Base-by-base conservation (phyloP, 2,113 vertebrate species). In the Brienomyrus brachyistius region DNA sequence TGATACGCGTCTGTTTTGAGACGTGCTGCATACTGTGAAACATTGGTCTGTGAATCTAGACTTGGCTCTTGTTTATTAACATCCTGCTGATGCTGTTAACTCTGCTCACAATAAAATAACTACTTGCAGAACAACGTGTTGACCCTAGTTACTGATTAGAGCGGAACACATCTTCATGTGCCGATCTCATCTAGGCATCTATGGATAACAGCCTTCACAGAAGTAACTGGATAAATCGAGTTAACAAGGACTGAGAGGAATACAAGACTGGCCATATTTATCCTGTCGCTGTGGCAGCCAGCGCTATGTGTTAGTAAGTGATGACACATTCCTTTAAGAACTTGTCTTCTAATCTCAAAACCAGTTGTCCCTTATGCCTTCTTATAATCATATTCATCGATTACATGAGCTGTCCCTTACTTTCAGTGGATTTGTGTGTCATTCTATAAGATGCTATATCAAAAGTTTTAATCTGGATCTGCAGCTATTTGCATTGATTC, bases 11-110 rank as follows among this genome's bases (percentile, higher is more conserved):
- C 80, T 47, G 10, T 70, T 31, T 27, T 54, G 83, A 52, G 86
- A 90, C n/a, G 91, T 50, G 87, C 91, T 92, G 90, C 91, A 91
- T 92, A 91, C 87, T 91, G 85, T 56, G 47, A 84, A 86, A 70
- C 80, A 83, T 35, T 27, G 45, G 21, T 91, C 88, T 91, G 88
- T 87, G 89, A 89, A 90, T 35, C 48, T 54, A 86, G 17, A 56
- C 82, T 47, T 8, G 5, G 62, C 17, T 40, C 70, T 77, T 40
- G 70, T 40, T 74, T 9, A 13, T 74, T 35, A 54, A 48, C 66
- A 56, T 23, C 84, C 51, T 66, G 62, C 43, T 62, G 23, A 43
- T 6, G 45, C 11, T 59, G 80, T 31, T 21, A 87, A 62, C 6
- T 74, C 59, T 90, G 45, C 45, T 74, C 21, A 27, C 66, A 89